Evolutionary conservation across 2,888 invertebrate species (phyloP), one percentile per base, ranked within the genome.

Genomic region (Chloroclystis v-ata): DNA sequence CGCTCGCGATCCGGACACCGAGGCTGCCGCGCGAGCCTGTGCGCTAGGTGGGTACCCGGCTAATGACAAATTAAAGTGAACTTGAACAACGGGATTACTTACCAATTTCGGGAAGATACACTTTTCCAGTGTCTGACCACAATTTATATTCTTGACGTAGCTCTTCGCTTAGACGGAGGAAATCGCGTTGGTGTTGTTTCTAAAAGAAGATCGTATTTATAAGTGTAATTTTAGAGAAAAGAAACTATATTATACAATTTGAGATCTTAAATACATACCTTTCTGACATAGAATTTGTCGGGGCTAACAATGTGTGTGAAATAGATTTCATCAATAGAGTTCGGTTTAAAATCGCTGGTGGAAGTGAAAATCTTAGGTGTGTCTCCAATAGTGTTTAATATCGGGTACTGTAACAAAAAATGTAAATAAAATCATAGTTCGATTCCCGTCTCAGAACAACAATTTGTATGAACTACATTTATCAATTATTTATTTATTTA

Each of bases 241-340:
- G 8, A 32, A 14, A 14, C 4, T 9, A 1, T 4, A 20, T 5
- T 20, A 20, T 20, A 20, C 20, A 20, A 20, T 5, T 20, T 4
- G 3, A 20, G 5, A 4, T 20, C 3, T 20, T 20, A 20, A n/a
- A 20, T 32, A 49, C 43, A 75, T 78, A 92, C 92, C 80, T 91
- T 90, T 58, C 92, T 89, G 0, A 93, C 89, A 67, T 88, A 94
- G 67, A 95, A 92, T 49, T 89, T 82, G 59, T 90, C 84, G 0
- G 94, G 94, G 66, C 90, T 90, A 14, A 90, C 80, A 1, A 93
- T 78, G 54, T 91, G 85, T 0, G 90, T 88, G 32, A 94, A 76
- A 45, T 82, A 72, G 0, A 92, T 91, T 9, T 87, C 72, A 37
- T 89, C 83, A 0, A 67, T 58, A 4, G 83, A 64, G 10, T 86